Percentiles rank a stretch among this genome's conserved stretches.
These are phyloP conservation scores for Scortum barcoo DNA, from an alignment of 2,113 vertebrate genomes.

Conservation along the genomic window DNA sequence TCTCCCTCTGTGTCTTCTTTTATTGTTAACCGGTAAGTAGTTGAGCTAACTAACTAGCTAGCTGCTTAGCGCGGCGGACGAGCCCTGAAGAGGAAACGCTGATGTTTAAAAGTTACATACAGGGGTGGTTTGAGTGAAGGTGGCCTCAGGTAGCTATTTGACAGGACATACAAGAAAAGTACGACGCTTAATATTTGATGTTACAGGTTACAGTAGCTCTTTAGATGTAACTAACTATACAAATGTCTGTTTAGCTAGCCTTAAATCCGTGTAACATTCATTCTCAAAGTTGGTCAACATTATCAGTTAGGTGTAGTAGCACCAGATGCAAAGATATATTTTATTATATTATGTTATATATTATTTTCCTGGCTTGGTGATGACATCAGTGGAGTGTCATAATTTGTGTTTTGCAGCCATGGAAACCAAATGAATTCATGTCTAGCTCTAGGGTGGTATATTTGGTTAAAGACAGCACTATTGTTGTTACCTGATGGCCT, in stretches of 20 bases:
- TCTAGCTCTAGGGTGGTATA: not conserved
- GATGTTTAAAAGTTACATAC: not conserved
- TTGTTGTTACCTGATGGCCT: not conserved
- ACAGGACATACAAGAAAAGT: not conserved
- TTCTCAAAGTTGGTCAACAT: no score
- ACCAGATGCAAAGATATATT: no score
- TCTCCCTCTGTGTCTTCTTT: not conserved
- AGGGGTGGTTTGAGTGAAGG: no score
- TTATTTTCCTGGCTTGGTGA: not conserved
- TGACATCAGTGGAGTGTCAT: not conserved
- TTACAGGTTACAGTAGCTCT: no score
- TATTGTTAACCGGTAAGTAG: constrained; percentile 67
- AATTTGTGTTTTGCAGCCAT: constrained; percentile 25
- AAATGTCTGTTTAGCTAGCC: not conserved
- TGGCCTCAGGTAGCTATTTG: not conserved
- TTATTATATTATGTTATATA: no score
- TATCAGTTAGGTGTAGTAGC: not conserved
- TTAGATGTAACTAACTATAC: no score
- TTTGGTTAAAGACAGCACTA: not conserved
- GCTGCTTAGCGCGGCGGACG: not conserved
- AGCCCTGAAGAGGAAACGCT: not conserved
- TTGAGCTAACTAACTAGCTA: not conserved
- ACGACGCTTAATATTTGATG: no score
- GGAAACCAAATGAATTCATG: constrained; percentile 5
- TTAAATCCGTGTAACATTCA: not conserved